phyloP scores from a whole-genome alignment of 2,888 invertebrate genomes.

The Clostera curtula region DNA sequence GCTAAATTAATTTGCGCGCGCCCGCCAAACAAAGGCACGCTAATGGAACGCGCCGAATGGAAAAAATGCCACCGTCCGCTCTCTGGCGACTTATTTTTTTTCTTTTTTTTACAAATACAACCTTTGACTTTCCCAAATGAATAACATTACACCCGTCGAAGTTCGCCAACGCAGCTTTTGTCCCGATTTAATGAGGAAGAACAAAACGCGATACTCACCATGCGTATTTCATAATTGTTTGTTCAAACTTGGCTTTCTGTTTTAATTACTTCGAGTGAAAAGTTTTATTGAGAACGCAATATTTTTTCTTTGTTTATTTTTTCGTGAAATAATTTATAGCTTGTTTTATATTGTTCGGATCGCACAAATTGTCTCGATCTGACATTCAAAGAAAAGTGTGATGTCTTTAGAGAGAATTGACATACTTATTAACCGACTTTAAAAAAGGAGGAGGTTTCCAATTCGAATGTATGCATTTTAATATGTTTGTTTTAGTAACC shows the following conservation, averaged over 20 bases:
- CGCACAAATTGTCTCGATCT: too few relatives aligned
- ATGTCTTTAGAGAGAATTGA: too few relatives aligned
- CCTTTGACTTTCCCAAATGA: slow-evolving; percentile 73
- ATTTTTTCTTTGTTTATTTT: slow-evolving; percentile 26
- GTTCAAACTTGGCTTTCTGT: slow-evolving; percentile 47
- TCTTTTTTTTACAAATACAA: slow-evolving; percentile 69
- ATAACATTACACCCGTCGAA: slow-evolving; percentile 71
- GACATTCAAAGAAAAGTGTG: too few relatives aligned
- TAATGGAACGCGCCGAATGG: slow-evolving; percentile 76
- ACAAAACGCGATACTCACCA: slow-evolving; percentile 48
- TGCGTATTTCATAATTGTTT: slow-evolving; percentile 49
- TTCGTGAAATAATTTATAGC: slow-evolving; percentile 9
- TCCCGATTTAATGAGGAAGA: slow-evolving; percentile 63
- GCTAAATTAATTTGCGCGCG: slow-evolving; percentile 76
- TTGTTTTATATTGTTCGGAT: too few relatives aligned
- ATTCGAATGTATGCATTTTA: too few relatives aligned
- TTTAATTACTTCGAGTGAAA: slow-evolving; percentile 49
- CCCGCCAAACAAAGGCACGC: slow-evolving; percentile 76
- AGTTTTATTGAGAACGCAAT: slow-evolving; percentile 30
- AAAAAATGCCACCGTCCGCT: slow-evolving; percentile 76
- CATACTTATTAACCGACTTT: too few relatives aligned
- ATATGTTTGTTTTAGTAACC: too few relatives aligned
- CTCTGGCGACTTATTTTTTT: slow-evolving; percentile 68
- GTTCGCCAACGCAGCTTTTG: slow-evolving; percentile 56
- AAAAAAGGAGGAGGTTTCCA: too few relatives aligned